These are phyloP conservation scores for Tetrao urogallus DNA, from an alignment of 2,113 vertebrate species.

Conservation along the genomic window DNA sequence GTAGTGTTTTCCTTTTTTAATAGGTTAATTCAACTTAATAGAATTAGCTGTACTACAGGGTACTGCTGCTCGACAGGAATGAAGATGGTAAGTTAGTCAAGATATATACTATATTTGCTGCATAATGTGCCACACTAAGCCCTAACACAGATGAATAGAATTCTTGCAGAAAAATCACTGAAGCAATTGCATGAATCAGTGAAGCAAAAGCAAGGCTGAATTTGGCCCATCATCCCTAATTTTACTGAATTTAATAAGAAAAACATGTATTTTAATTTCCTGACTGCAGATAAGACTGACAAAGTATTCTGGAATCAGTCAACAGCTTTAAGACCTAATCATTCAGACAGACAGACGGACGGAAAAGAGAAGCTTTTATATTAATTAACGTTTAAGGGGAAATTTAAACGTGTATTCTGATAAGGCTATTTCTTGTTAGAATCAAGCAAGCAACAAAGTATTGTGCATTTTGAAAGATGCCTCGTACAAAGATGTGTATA, in stretches of 20 bases:
- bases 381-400: slow-evolving; percentile 21
- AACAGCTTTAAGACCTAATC: slow-evolving; percentile 13
- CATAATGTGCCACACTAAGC: background rate
- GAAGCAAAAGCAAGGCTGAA: slow-evolving; percentile 9
- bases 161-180: background rate
- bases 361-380: slow-evolving; percentile 7
- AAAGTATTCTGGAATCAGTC: slow-evolving; percentile 36
- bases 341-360: background rate
- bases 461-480: background rate
- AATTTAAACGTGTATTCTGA: background rate
- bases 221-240: slow-evolving; percentile 6
- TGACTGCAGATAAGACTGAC: slow-evolving; percentile 31
- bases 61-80: background rate
- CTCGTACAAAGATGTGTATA: background rate
- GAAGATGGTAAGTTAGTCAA: background rate
- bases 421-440: background rate
- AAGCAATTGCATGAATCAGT: background rate
- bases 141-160: background rate
- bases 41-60: background rate
- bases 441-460: background rate
- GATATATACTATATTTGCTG: background rate
- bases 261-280: slow-evolving; percentile 40
- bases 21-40: background rate
- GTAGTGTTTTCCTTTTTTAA: background rate
- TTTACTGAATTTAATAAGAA: slow-evolving; percentile 27